Evolutionary conservation across 2,888 invertebrate genomes (phyloP).

Genomic region (Mycalesis mineus): DNA sequence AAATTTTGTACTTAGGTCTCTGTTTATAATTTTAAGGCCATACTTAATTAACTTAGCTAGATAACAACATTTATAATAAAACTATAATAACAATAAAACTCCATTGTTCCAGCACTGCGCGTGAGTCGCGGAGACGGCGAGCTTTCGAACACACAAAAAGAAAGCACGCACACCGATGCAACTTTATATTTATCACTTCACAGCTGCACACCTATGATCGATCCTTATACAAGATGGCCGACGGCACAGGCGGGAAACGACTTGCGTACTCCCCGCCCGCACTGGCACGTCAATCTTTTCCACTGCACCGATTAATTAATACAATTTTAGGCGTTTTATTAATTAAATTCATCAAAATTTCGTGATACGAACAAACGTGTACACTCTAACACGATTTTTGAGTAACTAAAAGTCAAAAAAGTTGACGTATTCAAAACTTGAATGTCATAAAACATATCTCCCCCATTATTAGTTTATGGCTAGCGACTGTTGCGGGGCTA

Average conservation of each 20-base stretch:
- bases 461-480: constrained; percentile 78
- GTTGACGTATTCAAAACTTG: constrained; percentile 70
- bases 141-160: constrained; percentile 39
- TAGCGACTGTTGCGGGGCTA: constrained; percentile 70
- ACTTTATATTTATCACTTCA: constrained; percentile 67
- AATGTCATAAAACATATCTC: constrained; percentile 76
- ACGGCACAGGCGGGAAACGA: constrained; percentile 66
- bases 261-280: constrained; percentile 63
- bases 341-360: constrained; percentile 13
- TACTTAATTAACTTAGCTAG: too few species aligned
- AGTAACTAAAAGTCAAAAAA: constrained; percentile 71
- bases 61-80: too few species aligned
- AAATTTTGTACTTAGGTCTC: too few species aligned
- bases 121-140: constrained; percentile 13
- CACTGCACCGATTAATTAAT: constrained; percentile 19
- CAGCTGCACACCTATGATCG: constrained; percentile 76
- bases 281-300: constrained; percentile 54
- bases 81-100: too few species aligned
- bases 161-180: constrained; percentile 45
- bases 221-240: constrained; percentile 75
- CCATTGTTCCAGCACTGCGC: constrained; percentile 17
- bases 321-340: constrained; percentile 13
- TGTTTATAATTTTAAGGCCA: too few species aligned
- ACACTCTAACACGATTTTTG: constrained; percentile 56
- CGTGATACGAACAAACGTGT: constrained; percentile 50